These are phyloP conservation scores for Nudaria mundana DNA, from an alignment of 2,888 invertebrate species.

Conservation along the genomic window DNA sequence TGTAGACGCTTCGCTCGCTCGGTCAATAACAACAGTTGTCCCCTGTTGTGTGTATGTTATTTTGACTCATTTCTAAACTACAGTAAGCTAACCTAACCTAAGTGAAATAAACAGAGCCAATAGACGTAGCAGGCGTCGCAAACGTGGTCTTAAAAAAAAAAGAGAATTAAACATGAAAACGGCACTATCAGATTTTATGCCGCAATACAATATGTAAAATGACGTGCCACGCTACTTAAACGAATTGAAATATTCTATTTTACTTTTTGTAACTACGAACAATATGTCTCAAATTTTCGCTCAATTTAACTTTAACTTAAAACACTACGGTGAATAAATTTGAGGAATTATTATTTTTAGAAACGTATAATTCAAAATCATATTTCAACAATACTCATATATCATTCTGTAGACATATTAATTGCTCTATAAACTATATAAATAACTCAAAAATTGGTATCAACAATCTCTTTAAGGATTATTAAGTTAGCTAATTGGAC, in stretches of 20 bases:
- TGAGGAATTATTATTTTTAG: background rate
- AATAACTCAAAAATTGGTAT: conserved; percentile 7
- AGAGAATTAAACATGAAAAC: conserved; percentile 4
- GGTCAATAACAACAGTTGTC: too few relatives aligned
- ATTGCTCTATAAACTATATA: conserved; percentile 3
- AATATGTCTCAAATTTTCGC: background rate
- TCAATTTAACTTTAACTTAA: background rate
- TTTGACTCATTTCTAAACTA: too few relatives aligned
- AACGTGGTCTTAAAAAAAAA: conserved; percentile 5
- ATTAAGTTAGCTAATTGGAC: conserved; percentile 29
- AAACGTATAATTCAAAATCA: background rate
- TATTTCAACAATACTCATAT: background rate
- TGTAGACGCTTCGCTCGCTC: too few relatives aligned
- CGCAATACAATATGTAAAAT: conserved; percentile 1
- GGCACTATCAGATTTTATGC: conserved; percentile 10
- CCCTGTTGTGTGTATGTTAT: too few relatives aligned
- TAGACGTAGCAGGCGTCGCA: background rate
- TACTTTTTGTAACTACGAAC: too few relatives aligned
- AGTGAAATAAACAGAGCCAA: too few relatives aligned
- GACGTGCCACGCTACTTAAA: conserved; percentile 10
- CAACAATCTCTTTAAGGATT: conserved; percentile 18
- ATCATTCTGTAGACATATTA: background rate
- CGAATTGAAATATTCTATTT: conserved; percentile 9
- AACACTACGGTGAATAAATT: background rate
- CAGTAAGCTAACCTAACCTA: too few relatives aligned